A percentile compares a stretch with the other conserved stretches of the same genome.
Conservation (phyloP, 1,140 invertebrate species). For the Cydia fagiglandana region DNA sequence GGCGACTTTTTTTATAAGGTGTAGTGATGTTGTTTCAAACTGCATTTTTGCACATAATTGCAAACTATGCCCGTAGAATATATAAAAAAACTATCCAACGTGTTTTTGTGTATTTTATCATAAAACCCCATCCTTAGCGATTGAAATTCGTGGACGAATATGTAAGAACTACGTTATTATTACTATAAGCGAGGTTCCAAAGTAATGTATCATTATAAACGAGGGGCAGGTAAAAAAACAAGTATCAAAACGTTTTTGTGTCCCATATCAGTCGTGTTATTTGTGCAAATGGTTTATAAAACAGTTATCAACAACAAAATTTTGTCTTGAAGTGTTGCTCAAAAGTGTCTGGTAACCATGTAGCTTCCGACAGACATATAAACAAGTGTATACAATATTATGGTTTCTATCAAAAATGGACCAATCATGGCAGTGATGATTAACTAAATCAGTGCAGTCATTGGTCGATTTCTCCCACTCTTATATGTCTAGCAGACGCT, state of each 20-base stretch:
- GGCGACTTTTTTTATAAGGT: too few species aligned
- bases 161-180: constrained; percentile 51
- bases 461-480: constrained; percentile 75
- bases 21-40: neutral
- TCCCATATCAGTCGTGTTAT: constrained; percentile 77
- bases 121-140: constrained; percentile 11
- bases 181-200: constrained; percentile 66
- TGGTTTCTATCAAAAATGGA: constrained; percentile 72
- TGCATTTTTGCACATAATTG: neutral
- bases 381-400: constrained; percentile 70
- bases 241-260: constrained; percentile 76
- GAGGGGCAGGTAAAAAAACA: constrained; percentile 75
- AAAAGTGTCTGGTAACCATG: constrained; percentile 70
- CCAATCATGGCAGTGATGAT: constrained; percentile 75
- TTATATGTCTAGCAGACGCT: constrained; percentile 76
- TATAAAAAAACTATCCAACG: neutral
- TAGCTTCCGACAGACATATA: constrained; percentile 76
- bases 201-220: constrained; percentile 65
- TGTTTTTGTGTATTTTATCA: neutral
- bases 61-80: neutral
- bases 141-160: constrained; percentile 62
- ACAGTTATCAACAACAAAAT: constrained; percentile 67
- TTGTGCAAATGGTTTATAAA: constrained; percentile 76
- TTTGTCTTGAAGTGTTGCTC: constrained; percentile 77
- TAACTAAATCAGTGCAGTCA: constrained; percentile 67